phyloP scores from a whole-genome alignment of 2,113 vertebrate species.

The Tympanuchus pallidicinctus region DNA sequence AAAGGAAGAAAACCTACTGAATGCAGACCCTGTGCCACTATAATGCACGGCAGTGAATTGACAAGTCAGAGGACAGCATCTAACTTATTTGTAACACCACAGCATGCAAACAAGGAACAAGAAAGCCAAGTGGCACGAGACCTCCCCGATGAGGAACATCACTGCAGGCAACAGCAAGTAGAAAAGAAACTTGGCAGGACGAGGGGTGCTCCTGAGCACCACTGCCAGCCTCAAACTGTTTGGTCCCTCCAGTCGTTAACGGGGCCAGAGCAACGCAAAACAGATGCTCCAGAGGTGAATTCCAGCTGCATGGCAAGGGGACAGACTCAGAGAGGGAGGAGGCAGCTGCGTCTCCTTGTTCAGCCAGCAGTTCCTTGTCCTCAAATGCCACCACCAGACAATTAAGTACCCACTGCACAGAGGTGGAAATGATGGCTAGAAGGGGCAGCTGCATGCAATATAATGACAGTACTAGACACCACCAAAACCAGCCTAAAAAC shows the following conservation, averaged over 20 bases:
- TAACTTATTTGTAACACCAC: background rate
- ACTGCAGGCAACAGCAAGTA: background rate
- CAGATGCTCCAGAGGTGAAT: background rate
- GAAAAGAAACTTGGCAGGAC: background rate
- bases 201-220: background rate
- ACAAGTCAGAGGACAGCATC: background rate
- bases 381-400: background rate
- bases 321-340: background rate
- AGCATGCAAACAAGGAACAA: rapidly evolving
- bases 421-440: background rate
- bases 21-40: background rate
- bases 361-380: background rate
- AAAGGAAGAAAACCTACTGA: background rate
- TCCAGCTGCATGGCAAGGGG: background rate
- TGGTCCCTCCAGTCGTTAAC: background rate
- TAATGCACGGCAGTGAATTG: background rate
- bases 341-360: background rate
- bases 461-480: background rate
- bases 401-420: background rate
- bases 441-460: background rate
- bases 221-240: background rate
- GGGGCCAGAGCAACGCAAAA: background rate
- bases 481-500: background rate
- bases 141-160: background rate
- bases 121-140: background rate